Conservation (phyloP, 2,888 invertebrate species). For the Craniophora ligustri region DNA sequence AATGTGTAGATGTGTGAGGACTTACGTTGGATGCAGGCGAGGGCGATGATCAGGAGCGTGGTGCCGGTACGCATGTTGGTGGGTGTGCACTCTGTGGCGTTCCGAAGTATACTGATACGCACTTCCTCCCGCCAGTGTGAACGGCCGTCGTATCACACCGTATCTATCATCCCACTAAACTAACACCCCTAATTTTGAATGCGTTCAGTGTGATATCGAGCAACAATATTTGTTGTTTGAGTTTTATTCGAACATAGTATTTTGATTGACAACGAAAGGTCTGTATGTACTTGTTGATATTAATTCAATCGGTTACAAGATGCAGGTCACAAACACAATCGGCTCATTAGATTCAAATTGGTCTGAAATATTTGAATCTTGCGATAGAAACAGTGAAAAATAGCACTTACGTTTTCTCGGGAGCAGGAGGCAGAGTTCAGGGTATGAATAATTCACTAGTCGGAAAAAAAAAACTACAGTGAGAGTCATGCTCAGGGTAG, state of each 20-base stretch:
- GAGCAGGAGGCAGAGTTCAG: too few species aligned
- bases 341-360: too few species aligned
- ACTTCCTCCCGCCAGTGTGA: constrained; percentile 75
- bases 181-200: constrained; percentile 63
- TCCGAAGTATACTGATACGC: constrained; percentile 58
- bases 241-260: constrained; percentile 12
- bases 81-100: constrained; percentile 50
- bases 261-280: too few species aligned
- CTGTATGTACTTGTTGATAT: too few species aligned
- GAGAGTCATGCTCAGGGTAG: too few species aligned
- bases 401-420: too few species aligned
- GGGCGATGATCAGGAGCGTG: constrained; percentile 49
- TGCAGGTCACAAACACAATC: too few species aligned
- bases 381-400: too few species aligned
- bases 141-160: constrained; percentile 73
- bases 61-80: constrained; percentile 46
- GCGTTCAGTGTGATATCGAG: constrained; percentile 45
- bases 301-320: neutral
- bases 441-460: too few species aligned
- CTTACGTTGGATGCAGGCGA: constrained; percentile 67
- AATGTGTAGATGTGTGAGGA: constrained; percentile 25
- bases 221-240: constrained; percentile 25
- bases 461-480: too few species aligned
- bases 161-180: constrained; percentile 63
- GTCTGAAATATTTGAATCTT: too few species aligned